Percentiles rank a stretch among this genome's conserved stretches.
Evolutionary conservation across 2,797 vertebrate species (phyloP).

Genomic region (Selene dorsalis): DNA sequence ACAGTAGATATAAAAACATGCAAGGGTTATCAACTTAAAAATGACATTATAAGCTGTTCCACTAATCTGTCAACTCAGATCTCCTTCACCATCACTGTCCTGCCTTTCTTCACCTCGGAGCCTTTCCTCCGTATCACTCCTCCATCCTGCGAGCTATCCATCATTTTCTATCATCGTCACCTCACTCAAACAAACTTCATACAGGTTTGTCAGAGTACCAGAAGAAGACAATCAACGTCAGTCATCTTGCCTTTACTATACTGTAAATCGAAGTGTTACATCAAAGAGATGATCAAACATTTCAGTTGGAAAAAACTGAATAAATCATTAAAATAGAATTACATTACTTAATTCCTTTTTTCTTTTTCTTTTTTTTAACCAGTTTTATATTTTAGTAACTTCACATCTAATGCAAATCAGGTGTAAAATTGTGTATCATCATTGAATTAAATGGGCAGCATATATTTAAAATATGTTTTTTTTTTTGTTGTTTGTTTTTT

Average conservation of each 20-base stretch:
- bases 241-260: conserved; percentile 5
- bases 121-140: conserved; percentile 48
- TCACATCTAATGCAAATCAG: too few species aligned
- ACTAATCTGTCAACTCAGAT: conserved; percentile 50
- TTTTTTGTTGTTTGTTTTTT: too few species aligned
- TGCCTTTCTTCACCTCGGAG: conserved; percentile 48
- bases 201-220: conserved; percentile 44
- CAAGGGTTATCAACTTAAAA: neutral
- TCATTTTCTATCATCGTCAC: conserved; percentile 47
- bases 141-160: conserved; percentile 48
- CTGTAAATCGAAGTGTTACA: neutral
- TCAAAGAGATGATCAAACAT: neutral
- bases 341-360: neutral
- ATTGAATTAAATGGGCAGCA: too few species aligned
- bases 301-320: neutral
- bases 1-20: neutral
- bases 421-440: too few species aligned
- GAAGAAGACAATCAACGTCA: conserved; percentile 57
- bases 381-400: too few species aligned
- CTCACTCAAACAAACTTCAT: conserved; percentile 24
- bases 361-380: too few species aligned
- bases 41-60: conserved; percentile 6
- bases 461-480: too few species aligned
- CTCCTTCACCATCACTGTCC: conserved; percentile 37
- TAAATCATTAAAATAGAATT: neutral